Base-by-base conservation (phyloP, 2,797 vertebrate species). In the Amniataba percoides region DNA sequence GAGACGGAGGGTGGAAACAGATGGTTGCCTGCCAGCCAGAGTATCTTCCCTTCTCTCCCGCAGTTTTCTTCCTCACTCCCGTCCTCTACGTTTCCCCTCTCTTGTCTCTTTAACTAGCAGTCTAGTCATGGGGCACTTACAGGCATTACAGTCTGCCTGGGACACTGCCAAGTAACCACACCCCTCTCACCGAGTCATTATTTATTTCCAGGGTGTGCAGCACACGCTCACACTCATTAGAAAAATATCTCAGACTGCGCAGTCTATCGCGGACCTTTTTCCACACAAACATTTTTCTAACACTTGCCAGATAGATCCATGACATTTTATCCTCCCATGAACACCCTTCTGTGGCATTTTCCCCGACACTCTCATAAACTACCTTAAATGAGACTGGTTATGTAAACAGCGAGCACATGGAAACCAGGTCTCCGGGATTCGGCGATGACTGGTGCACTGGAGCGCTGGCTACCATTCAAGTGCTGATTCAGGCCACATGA, bases 401-500 rank as follows among this genome's bases (percentile, higher is more conserved):
- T 70, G 80, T 89, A 88, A 90, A 88, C 82, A 81, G 72, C 43
- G 5, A 51, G 39, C 80, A 82, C 68, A 40, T 83, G 72, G 71
- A 82, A 76, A 76, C 55, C 68, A 68, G 69, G 80, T 77, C 67
- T 82, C 59, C 52, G 62, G 45, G 81, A 48, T 77, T 85, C 75
- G 78, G 71, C 72, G 76, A 83, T 78, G 81, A 85, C 73, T 78
- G 70, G 75, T 87, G 77, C 70, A 55, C 76, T 74, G 72, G 70
- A 81, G 81, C 43, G n/a, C 74, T 89, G 87, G 83, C 86, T 34
- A 7, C 76, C 51, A 71, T 83, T 89, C 87, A 91, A 87, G 64
- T 85, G 83, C 85, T 88, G 88, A 91, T 79, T 89, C 88, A 89
- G 83, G 77, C 65, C 75, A 77, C 77, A 74, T 71, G 75, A 86